phyloP scores from a whole-genome alignment of 2,113 vertebrate species.

The Verasper variegatus region DNA sequence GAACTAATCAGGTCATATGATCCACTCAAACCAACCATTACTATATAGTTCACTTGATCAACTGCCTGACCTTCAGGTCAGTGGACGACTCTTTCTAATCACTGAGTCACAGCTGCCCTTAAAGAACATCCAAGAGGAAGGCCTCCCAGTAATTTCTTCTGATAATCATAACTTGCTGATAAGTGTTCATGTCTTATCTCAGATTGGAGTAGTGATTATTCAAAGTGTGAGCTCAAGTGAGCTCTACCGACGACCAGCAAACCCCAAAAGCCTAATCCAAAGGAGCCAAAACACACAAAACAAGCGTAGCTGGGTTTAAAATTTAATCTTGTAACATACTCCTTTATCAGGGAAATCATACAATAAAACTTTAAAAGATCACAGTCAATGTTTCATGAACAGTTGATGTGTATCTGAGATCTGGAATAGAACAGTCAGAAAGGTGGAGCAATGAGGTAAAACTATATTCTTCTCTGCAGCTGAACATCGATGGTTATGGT shows the following conservation, averaged over 20 bases:
- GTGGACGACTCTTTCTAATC: too few relatives aligned
- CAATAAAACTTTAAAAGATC: conserved; percentile 18
- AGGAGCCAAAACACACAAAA: background rate
- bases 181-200: too few relatives aligned
- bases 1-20: too few relatives aligned
- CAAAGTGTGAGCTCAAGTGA: too few relatives aligned
- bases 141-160: too few relatives aligned
- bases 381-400: conserved; percentile 16
- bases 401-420: conserved; percentile 7
- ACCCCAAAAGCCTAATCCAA: background rate
- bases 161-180: too few relatives aligned
- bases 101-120: too few relatives aligned
- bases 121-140: too few relatives aligned
- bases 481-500: conserved; percentile 36
- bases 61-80: too few relatives aligned
- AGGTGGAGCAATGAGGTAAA: conserved; percentile 54
- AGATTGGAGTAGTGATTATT: too few relatives aligned
- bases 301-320: conserved; percentile 36
- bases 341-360: conserved; percentile 24
- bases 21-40: too few relatives aligned
- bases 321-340: conserved; percentile 73
- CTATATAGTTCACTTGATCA: too few relatives aligned
- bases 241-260: background rate
- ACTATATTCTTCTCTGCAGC: background rate
- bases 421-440: conserved; percentile 32